These are phyloP conservation scores for Barbus barbus DNA, from an alignment of 2,113 vertebrate species.

Conservation along the genomic window DNA sequence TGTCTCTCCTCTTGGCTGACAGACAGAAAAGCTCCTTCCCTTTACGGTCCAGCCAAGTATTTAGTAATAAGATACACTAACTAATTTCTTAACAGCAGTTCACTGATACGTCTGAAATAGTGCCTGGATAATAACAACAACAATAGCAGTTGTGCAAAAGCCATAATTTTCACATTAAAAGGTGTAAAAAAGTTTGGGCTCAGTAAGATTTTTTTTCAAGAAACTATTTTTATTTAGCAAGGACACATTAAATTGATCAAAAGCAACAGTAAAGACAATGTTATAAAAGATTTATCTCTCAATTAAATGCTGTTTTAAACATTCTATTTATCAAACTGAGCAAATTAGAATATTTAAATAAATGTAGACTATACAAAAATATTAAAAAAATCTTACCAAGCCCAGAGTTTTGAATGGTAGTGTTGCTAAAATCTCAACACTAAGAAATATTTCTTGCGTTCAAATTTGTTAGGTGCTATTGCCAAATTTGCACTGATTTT, in stretches of 20 bases:
- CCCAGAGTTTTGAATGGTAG: not conserved
- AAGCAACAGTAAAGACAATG: not conserved
- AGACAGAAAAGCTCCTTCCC: not conserved
- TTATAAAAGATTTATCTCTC: not conserved
- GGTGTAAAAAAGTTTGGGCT: not conserved
- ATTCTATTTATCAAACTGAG: not conserved
- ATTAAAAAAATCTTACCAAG: not conserved
- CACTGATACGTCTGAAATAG: not conserved
- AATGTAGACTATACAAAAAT: not conserved
- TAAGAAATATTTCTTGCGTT: not conserved
- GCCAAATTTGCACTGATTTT: not conserved
- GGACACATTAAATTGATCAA: not conserved
- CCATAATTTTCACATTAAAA: not conserved
- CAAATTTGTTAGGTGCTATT: not conserved
- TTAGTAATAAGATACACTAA: not conserved
- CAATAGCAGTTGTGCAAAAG: slow-evolving; percentile 6
- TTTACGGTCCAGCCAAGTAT: not conserved
- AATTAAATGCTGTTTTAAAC: not conserved
- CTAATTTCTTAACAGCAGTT: not conserved
- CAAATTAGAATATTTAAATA: too few species aligned
- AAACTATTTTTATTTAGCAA: not conserved
- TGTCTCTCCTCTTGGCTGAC: not conserved
- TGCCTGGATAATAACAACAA: not conserved
- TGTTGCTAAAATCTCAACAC: not conserved
- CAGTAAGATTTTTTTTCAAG: too few species aligned